Percentiles rank a stretch among this genome's conserved stretches.
phyloP scores from a whole-genome alignment of 2,797 vertebrate genomes.

The Anisognathus igniventris region DNA sequence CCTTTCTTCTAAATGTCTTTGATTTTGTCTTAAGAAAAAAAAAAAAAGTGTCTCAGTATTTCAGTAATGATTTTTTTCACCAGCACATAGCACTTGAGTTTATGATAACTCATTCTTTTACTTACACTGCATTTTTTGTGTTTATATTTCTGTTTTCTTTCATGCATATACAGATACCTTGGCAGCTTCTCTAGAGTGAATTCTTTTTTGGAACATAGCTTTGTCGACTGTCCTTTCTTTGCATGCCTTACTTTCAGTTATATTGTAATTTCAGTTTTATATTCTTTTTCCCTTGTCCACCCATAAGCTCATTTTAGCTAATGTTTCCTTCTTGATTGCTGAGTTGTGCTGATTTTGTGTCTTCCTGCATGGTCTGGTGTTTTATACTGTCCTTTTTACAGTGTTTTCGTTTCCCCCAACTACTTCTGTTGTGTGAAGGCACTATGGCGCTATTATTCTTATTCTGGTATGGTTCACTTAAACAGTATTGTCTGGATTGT shows the following conservation, averaged over 20 bases:
- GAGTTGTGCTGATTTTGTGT: constrained; percentile 1
- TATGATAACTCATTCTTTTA: neutral
- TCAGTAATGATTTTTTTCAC: neutral
- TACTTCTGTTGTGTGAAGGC: neutral
- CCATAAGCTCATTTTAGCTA: constrained; percentile 54
- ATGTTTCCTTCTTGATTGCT: constrained; percentile 38
- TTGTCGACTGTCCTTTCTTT: neutral
- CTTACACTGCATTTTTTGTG: neutral
- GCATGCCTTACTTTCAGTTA: neutral
- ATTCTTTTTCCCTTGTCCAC: constrained; percentile 44
- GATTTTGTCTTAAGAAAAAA: neutral
- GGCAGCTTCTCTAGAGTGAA: neutral
- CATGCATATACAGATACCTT: neutral
- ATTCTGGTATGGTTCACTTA: neutral
- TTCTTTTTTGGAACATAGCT: neutral
- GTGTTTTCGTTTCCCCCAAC: neutral
- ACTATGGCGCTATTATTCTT: neutral
- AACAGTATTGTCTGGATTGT: neutral
- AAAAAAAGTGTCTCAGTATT: neutral
- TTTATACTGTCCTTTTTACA: neutral
- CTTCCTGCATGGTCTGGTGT: neutral
- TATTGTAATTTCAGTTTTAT: constrained; percentile 23
- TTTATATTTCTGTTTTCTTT: constrained; percentile 20
- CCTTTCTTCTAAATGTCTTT: neutral
- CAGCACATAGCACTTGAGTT: neutral